Conservation (phyloP, 2,888 invertebrate species). For the Allophyes oxyacanthae region DNA sequence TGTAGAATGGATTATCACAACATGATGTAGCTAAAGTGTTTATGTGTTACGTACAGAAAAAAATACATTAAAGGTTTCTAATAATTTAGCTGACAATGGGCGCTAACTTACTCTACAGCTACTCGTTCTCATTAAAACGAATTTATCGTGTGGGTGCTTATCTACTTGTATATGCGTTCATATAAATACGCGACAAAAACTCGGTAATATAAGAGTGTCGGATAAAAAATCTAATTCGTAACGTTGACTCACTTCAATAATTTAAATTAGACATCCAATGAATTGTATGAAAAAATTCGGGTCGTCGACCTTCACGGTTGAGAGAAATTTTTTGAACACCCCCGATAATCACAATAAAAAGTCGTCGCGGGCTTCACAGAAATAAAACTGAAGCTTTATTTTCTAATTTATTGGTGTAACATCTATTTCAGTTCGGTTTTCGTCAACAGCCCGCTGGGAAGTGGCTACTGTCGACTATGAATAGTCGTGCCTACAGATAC, state of each 20-base stretch:
- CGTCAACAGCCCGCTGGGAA: conserved; percentile 74
- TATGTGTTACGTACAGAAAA: conserved; percentile 29
- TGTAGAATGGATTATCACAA: conserved; percentile 13
- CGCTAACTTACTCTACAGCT: conserved; percentile 50
- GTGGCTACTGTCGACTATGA: conserved; percentile 73
- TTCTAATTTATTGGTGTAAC: conserved; percentile 82
- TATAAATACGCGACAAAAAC: conserved; percentile 58
- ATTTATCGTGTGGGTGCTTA: conserved; percentile 54
- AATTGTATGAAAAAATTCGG: conserved; percentile 77
- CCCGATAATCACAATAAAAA: conserved; percentile 81
- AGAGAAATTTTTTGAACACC: conserved; percentile 71
- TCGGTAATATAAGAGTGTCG: conserved; percentile 45
- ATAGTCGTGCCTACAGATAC: conserved; percentile 73
- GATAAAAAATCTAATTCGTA: conserved; percentile 52
- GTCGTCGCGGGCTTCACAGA: conserved; percentile 65
- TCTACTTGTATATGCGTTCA: conserved; percentile 43
- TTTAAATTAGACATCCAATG: conserved; percentile 72
- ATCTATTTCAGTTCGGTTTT: conserved; percentile 82
- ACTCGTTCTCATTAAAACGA: conserved; percentile 51
- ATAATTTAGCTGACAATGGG: conserved; percentile 59
- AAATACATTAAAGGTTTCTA: conserved; percentile 43
- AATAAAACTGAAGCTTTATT: conserved; percentile 78
- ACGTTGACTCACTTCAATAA: conserved; percentile 65
- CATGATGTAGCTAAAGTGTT: too few relatives aligned
- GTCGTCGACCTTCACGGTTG: conserved; percentile 70